Evolutionary conservation across 1,140 invertebrate species (phyloP).

Genomic region (Leptopilina clavipes): DNA sequence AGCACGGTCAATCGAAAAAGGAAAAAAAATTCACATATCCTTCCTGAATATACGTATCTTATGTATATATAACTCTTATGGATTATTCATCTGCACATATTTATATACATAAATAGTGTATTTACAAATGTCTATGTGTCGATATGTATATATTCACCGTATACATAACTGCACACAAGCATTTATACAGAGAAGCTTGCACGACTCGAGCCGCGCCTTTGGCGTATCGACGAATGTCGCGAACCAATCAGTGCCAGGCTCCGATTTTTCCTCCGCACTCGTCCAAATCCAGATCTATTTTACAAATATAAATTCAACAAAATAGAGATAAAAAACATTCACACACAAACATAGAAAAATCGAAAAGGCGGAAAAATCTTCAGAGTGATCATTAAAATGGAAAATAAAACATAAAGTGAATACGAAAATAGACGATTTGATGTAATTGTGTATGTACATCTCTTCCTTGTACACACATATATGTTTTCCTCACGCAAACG

Average conservation of each 20-base stretch:
- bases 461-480: too few species aligned
- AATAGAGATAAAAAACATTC: too few species aligned
- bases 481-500: too few species aligned
- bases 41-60: slow-evolving; percentile 40
- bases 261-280: slow-evolving; percentile 48
- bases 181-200: background rate
- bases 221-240: slow-evolving; percentile 38
- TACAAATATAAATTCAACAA: background rate
- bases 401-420: too few species aligned
- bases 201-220: slow-evolving; percentile 32
- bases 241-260: slow-evolving; percentile 38
- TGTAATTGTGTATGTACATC: too few species aligned
- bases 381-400: too few species aligned
- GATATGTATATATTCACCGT: background rate
- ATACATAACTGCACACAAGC: slow-evolving; percentile 26
- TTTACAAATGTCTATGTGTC: background rate
- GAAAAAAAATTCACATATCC: slow-evolving; percentile 49
- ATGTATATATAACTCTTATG: slow-evolving; percentile 26
- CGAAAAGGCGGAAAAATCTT: too few species aligned
- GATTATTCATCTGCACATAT: slow-evolving; percentile 27
- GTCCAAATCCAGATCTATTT: slow-evolving; percentile 10
- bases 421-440: too few species aligned
- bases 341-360: too few species aligned
- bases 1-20: slow-evolving; percentile 50
- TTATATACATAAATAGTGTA: background rate